Conservation (phyloP, 2,113 vertebrate species). For the Scartelaos histophorus region DNA sequence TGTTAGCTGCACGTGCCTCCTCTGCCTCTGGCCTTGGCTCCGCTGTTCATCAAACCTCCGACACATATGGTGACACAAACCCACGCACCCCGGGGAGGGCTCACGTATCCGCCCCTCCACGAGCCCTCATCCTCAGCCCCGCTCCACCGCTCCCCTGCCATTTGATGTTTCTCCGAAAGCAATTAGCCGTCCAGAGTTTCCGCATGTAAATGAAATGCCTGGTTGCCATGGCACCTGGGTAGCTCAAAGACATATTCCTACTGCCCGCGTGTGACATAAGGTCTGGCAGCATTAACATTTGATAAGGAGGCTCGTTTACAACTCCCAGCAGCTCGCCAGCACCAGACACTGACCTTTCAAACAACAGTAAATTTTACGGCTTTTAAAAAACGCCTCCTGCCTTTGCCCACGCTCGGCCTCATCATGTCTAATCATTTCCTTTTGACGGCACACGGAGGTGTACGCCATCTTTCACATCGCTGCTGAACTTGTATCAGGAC, state of each 20-base stretch:
- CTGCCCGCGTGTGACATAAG: constrained; percentile 63
- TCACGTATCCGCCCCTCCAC: constrained; percentile 51
- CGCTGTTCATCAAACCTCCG: constrained; percentile 24
- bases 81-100: constrained; percentile 47
- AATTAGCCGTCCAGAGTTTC: constrained; percentile 74
- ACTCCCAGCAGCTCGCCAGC: constrained; percentile 77
- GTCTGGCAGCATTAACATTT: constrained; percentile 83
- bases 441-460: constrained; percentile 50
- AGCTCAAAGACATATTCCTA: constrained; percentile 75
- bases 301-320: constrained; percentile 82
- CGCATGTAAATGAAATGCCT: constrained; percentile 78
- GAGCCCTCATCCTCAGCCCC: constrained; percentile 43
- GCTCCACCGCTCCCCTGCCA: constrained; percentile 53
- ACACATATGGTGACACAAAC: constrained; percentile 52
- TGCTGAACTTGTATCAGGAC: constrained; percentile 23
- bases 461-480: constrained; percentile 51
- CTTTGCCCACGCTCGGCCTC: constrained; percentile 55
- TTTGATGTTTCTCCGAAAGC: constrained; percentile 73
- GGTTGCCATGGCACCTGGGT: constrained; percentile 78
- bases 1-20: constrained; percentile 35
- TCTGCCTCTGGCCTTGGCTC: constrained; percentile 23
- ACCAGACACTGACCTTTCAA: constrained; percentile 81
- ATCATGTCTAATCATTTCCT: constrained; percentile 72
- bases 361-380: constrained; percentile 77
- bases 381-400: constrained; percentile 72